Evolutionary conservation across 2,888 invertebrate genomes (phyloP), one percentile per base, ranked within the genome.

Genomic region (Drosophila melanocephala): DNA sequence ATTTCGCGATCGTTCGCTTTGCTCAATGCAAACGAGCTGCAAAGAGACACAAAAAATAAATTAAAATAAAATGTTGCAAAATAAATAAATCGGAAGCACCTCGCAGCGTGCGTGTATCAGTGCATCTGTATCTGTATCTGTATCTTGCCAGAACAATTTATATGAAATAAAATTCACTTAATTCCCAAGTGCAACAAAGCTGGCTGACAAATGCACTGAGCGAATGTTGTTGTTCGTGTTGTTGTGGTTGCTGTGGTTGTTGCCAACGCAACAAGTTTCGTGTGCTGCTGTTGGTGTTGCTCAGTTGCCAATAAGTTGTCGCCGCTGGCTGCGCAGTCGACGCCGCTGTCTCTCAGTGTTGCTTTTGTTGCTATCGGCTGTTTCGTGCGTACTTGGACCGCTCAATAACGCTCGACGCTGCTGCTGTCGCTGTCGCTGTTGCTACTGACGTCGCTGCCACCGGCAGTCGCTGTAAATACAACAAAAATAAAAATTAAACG

Each of bases 261-360:
- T 78, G 89, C 67, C 88, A 85, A 90, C 86, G 85, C 85, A 86
- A 86, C 85, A 90, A 86, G 85, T 86, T 86, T 86, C 72, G 84
- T 89, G 79, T 81, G 82, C 56, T 69, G 79, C 63, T 74, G 69
- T 61, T 61, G 70, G 57, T 75, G 59, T 35, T 77, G 67, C 67
- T 67, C 60, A 64, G 77, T 72, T 89, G 89, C 90, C 90, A 88
- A 87, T 90, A 88, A 85, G 86, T 88, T 81, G 84, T 79, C 74
- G 89, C 72, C 66, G 89, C 50, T 44, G 63, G 77, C 74, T 55
- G 67, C 86, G 78, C 88, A 75, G 87, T 74, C 74, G n/a, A 26
- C 83, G 82, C 52, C 44, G 78, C 79, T 81, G 78, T 65, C 77
- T 65, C 69, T 72, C 58, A 26, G 66, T 66, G 75, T 74, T 77